Evolutionary conservation across 1,140 invertebrate species (phyloP).

Genomic region (Harpegnathos saltator): DNA sequence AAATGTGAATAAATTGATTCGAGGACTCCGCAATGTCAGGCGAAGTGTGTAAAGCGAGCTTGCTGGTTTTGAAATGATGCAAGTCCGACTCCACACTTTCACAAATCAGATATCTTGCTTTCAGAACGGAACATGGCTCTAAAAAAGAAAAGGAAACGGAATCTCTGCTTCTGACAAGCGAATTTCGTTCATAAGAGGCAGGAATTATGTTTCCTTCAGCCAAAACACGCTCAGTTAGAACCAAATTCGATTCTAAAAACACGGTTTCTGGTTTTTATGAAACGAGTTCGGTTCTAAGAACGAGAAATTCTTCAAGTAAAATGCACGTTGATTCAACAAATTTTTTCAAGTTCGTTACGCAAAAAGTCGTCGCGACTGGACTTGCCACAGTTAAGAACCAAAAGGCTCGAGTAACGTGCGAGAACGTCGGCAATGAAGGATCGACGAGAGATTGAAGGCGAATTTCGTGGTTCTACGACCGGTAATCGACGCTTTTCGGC

Average conservation of each 20-base stretch:
- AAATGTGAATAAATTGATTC: constrained; percentile 27
- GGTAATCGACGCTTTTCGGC: constrained; percentile 24
- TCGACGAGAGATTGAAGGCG: neutral
- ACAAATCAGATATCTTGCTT: too few relatives aligned
- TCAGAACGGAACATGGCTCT: too few relatives aligned
- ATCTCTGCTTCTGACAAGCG: too few relatives aligned
- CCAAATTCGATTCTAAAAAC: too few relatives aligned
- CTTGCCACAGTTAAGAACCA: neutral
- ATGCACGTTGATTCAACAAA: too few relatives aligned
- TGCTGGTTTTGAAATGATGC: constrained; percentile 11
- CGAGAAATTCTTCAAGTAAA: too few relatives aligned
- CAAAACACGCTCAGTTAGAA: too few relatives aligned
- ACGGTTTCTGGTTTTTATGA: neutral
- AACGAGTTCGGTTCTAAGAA: neutral
- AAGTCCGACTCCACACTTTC: neutral
- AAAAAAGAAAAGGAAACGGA: too few relatives aligned
- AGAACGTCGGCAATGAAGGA: neutral
- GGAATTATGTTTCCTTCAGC: too few relatives aligned
- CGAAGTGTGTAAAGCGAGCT: constrained; percentile 27
- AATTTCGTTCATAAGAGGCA: too few relatives aligned
- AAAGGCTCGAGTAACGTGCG: neutral
- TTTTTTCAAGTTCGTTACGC: neutral
- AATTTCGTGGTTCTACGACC: constrained; percentile 32
- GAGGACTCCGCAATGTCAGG: constrained; percentile 11
- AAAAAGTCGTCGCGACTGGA: neutral